These are phyloP conservation scores for Loris lydekkerianus DNA, from an alignment of 2,797 vertebrate genomes.

Conservation along the genomic window DNA sequence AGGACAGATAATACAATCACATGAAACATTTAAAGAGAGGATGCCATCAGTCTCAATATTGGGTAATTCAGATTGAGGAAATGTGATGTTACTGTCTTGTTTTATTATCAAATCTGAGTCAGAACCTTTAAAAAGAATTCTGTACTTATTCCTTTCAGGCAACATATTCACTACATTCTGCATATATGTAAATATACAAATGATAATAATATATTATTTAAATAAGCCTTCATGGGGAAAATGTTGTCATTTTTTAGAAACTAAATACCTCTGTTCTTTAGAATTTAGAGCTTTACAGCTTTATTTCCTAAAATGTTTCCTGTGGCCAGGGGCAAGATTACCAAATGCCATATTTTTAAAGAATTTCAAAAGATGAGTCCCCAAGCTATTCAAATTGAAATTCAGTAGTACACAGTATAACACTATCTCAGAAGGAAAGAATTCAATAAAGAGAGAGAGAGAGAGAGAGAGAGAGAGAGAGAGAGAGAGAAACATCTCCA, in stretches of 20 bases:
- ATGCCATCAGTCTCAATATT: not conserved
- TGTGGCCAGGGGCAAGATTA: conserved; percentile 44
- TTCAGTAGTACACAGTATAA: conserved; percentile 19
- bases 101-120: conserved; percentile 22
- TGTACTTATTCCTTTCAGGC: not conserved
- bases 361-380: conserved; percentile 64
- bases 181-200: not conserved
- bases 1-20: not conserved
- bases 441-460: not conserved
- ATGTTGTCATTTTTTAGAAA: conserved; percentile 3
- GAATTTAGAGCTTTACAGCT: conserved; percentile 30
- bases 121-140: not conserved
- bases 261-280: conserved; percentile 47
- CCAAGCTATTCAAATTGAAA: conserved; percentile 60
- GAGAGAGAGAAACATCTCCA: conserved; percentile 44
- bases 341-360: conserved; percentile 23
- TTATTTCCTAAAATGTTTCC: conserved; percentile 37
- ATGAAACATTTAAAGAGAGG: not conserved
- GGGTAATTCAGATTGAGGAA: not conserved
- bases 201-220: conserved; percentile 46
- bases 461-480: no score
- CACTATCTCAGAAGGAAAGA: conserved; percentile 53
- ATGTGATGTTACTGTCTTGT: not conserved
- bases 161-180: not conserved
- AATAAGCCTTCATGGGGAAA: conserved; percentile 36